Percentiles rank a stretch among this genome's conserved stretches.
Evolutionary conservation across 2,797 vertebrate species (phyloP).

Genomic region (Etheostoma perlongum): DNA sequence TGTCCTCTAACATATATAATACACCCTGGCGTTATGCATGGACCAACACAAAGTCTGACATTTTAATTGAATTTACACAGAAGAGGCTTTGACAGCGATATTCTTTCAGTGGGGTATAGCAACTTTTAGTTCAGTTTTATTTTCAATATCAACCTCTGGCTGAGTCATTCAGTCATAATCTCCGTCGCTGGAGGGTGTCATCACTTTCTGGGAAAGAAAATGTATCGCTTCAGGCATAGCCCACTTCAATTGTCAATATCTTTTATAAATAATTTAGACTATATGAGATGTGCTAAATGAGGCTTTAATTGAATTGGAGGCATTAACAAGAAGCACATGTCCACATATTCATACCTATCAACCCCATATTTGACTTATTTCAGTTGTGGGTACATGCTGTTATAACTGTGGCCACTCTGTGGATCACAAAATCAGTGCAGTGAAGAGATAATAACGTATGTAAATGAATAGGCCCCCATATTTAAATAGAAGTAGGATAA

Average conservation of each 20-base stretch:
- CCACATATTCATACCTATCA: conserved; percentile 41
- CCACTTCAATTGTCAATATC: conserved; percentile 25
- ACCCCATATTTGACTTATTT: conserved; percentile 47
- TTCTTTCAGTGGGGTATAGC: conserved; percentile 30
- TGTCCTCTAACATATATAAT: conserved; percentile 51
- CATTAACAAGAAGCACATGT: conserved; percentile 62
- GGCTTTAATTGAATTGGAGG: conserved; percentile 60
- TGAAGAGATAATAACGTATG: conserved; percentile 31
- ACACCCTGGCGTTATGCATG: conserved; percentile 50
- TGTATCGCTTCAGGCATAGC: conserved; percentile 32
- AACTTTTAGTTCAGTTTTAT: conserved; percentile 45
- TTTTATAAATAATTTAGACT: conserved; percentile 55
- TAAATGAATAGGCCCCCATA: conserved; percentile 5
- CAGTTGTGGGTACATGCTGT: conserved; percentile 23
- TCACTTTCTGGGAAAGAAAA: conserved; percentile 47
- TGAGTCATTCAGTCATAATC: conserved; percentile 58
- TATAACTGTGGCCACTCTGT: conserved; percentile 10
- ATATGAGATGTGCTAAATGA: conserved; percentile 57
- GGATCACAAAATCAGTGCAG: conserved; percentile 39
- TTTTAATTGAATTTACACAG: conserved; percentile 76
- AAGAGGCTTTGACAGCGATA: conserved; percentile 55
- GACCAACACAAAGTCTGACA: conserved; percentile 58
- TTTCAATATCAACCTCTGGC: conserved; percentile 50
- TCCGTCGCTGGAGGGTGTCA: conserved; percentile 45
- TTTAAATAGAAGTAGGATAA: conserved; percentile 31